phyloP scores from a whole-genome alignment of 2,797 vertebrate species.

The Huso huso region DNA sequence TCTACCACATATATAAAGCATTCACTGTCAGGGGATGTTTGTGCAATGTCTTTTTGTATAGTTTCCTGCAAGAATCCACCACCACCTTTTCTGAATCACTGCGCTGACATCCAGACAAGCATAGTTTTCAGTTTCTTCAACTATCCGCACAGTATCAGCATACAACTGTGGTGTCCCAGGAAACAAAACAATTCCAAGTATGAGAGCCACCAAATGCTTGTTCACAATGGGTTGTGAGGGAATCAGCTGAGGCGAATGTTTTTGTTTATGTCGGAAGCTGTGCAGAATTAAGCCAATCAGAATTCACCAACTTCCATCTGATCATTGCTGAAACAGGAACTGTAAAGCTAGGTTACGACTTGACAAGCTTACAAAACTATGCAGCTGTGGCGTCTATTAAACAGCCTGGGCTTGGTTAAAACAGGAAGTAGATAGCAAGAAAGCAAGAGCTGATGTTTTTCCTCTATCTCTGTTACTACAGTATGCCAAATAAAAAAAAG shows the following conservation, averaged over 20 bases:
- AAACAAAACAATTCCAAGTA: conserved; percentile 28
- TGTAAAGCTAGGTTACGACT: too few relatives aligned
- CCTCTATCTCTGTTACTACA: too few relatives aligned
- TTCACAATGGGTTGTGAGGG: conserved; percentile 16
- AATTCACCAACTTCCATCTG: conserved; percentile 19
- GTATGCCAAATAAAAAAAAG: too few relatives aligned
- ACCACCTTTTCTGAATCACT: conserved; percentile 30
- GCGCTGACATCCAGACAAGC: not conserved
- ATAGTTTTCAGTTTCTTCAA: too few relatives aligned
- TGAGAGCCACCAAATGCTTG: conserved; percentile 38
- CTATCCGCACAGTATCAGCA: too few relatives aligned
- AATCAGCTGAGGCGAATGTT: conserved; percentile 43
- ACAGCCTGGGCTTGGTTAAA: too few relatives aligned
- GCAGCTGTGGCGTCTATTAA: too few relatives aligned
- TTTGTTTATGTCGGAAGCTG: conserved; percentile 55
- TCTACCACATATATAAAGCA: not conserved
- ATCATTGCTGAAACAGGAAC: conserved; percentile 57
- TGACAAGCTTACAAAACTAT: too few relatives aligned
- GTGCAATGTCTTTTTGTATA: conserved; percentile 16
- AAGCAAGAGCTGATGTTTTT: too few relatives aligned
- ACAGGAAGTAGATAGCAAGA: too few relatives aligned
- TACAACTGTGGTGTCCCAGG: conserved; percentile 17
- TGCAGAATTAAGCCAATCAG: conserved; percentile 45
- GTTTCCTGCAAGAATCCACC: conserved; percentile 2
- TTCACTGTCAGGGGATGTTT: not conserved